Evolutionary conservation across 2,888 invertebrate species (phyloP).

Genomic region (Eupsilia transversa): DNA sequence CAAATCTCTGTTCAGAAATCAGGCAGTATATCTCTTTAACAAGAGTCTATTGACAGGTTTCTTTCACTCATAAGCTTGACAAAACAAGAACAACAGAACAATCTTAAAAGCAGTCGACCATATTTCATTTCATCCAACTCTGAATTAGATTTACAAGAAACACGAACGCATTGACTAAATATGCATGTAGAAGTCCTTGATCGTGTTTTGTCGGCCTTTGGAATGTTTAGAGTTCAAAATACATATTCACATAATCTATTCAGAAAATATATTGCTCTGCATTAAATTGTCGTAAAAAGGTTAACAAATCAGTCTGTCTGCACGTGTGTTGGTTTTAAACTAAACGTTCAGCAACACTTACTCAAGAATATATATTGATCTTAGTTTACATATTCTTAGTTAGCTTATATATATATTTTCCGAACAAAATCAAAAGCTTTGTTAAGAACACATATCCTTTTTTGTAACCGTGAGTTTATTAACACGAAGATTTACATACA

Average conservation of each 20-base stretch:
- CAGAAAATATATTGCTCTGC: conserved; percentile 51
- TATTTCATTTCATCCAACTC: conserved; percentile 18
- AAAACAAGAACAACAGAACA: not conserved
- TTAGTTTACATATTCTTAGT: conserved; percentile 58
- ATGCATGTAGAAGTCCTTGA: conserved; percentile 53
- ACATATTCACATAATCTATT: conserved; percentile 43
- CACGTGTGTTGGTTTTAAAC: conserved; percentile 55
- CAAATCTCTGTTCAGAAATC: not conserved
- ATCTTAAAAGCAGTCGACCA: not conserved
- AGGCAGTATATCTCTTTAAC: not conserved
- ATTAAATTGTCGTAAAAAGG: conserved; percentile 63
- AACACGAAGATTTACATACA: conserved; percentile 53
- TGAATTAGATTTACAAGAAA: conserved; percentile 22
- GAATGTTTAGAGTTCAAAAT: conserved; percentile 53
- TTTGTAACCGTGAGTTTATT: conserved; percentile 39
- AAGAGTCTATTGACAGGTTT: not conserved
- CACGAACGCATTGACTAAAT: conserved; percentile 31
- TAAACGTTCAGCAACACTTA: conserved; percentile 33
- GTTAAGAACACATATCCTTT: conserved; percentile 35
- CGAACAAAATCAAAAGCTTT: conserved; percentile 25
- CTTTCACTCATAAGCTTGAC: not conserved
- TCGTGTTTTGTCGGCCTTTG: conserved; percentile 58
- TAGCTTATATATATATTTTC: too few species aligned
- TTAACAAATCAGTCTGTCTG: conserved; percentile 55
- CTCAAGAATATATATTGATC: conserved; percentile 58